Evolutionary conservation across 2,797 vertebrate species (phyloP).

Genomic region (Myotis vivesi): DNA sequence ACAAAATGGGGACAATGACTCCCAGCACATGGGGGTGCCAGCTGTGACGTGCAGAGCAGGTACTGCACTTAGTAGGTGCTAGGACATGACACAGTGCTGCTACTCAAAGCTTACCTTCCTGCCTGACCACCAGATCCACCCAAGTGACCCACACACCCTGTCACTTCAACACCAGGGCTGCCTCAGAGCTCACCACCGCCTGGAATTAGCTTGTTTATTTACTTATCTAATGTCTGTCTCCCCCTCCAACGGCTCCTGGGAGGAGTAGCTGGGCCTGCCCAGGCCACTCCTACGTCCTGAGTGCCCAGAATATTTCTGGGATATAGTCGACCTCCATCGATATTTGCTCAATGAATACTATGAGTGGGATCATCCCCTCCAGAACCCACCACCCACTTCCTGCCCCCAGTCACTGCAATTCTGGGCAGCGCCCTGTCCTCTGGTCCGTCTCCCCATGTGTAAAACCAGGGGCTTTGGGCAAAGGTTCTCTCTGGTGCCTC

Average conservation of each 20-base stretch:
- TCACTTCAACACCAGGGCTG: background rate
- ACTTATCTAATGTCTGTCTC: background rate
- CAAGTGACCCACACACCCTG: no score
- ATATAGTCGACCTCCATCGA: background rate
- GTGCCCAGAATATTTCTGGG: background rate
- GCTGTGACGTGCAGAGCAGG: rapidly evolving
- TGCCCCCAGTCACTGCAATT: background rate
- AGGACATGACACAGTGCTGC: background rate
- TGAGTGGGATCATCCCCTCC: no score
- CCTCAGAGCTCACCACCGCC: background rate
- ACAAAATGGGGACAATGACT: background rate
- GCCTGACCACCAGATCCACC: background rate
- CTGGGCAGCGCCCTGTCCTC: background rate
- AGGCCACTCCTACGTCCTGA: background rate
- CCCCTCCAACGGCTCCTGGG: background rate
- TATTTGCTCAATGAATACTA: background rate
- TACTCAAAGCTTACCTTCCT: background rate
- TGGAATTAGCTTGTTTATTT: background rate
- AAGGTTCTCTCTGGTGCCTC: background rate
- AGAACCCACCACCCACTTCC: background rate
- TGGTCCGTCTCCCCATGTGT: background rate
- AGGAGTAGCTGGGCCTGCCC: background rate
- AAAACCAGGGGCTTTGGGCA: background rate
- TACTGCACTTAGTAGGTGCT: background rate
- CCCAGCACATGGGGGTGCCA: background rate